These are phyloP conservation scores for Planococcus citri DNA, from an alignment of 1,140 invertebrate genomes.

Conservation along the genomic window DNA sequence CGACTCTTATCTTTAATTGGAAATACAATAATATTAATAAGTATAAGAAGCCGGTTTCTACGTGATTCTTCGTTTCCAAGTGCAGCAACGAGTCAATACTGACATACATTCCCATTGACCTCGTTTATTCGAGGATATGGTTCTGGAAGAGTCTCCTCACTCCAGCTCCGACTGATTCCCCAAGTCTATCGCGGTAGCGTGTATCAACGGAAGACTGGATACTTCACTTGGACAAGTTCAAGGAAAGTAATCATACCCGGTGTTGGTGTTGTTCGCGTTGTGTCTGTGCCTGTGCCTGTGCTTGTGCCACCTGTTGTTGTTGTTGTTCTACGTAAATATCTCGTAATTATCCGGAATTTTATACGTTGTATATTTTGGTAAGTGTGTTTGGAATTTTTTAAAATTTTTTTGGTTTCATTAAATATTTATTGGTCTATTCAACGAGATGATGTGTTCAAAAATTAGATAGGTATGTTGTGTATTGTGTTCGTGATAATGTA, in stretches of 20 bases:
- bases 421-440: background rate
- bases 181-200: background rate
- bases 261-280: conserved; percentile 16
- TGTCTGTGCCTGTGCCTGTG: too few relatives aligned
- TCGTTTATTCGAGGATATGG: conserved; percentile 14
- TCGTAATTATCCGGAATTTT: background rate
- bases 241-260: conserved; percentile 17
- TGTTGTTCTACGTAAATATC: conserved; percentile 7
- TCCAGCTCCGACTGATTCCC: conserved; percentile 9
- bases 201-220: conserved; percentile 10
- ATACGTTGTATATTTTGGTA: conserved; percentile 2
- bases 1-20: background rate
- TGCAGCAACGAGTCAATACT: conserved; percentile 9
- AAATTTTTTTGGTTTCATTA: background rate
- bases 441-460: background rate
- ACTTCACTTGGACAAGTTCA: conserved; percentile 14
- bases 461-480: background rate
- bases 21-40: conserved; percentile 9
- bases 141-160: conserved; percentile 13
- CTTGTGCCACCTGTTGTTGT: conserved; percentile 19
- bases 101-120: conserved; percentile 20
- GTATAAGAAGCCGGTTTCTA: conserved; percentile 10
- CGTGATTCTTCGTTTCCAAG: background rate
- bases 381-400: background rate
- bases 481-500: background rate